These are phyloP conservation scores for Cladorhizidae sp. DNA, from an alignment of 37 sponge, comb jelly and placozoan genomes.

Conservation along the genomic window DNA sequence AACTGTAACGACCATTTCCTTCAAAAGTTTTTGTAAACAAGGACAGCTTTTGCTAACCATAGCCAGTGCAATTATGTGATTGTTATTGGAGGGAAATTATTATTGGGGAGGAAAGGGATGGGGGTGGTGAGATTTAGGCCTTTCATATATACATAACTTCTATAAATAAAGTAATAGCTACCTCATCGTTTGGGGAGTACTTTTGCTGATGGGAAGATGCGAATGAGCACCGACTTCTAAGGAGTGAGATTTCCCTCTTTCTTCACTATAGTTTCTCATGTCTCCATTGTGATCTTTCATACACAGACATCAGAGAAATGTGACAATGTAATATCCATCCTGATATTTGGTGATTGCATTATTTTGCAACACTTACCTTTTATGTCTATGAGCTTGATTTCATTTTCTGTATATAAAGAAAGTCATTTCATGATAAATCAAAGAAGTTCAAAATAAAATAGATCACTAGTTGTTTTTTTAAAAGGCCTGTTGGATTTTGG, in stretches of 20 bases:
- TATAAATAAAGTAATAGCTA: background rate
- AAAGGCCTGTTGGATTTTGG: too few relatives aligned
- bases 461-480: too few relatives aligned
- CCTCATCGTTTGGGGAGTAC: background rate
- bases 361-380: constrained; percentile 13
- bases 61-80: too few relatives aligned
- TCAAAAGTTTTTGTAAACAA: too few relatives aligned
- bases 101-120: background rate
- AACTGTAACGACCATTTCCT: too few relatives aligned
- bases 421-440: too few relatives aligned
- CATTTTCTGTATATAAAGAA: background rate
- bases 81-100: too few relatives aligned
- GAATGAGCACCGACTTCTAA: background rate
- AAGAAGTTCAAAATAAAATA: too few relatives aligned
- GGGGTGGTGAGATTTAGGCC: background rate
- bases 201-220: background rate
- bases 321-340: background rate
- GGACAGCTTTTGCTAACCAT: too few relatives aligned
- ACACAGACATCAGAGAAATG: background rate
- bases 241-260: background rate
- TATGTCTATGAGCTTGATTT: constrained; percentile 8
- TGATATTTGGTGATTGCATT: background rate
- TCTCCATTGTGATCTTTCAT: constrained; percentile 36
- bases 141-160: background rate
- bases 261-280: background rate